These are phyloP conservation scores for Zeus faber DNA, from an alignment of 2,113 vertebrate genomes.

Conservation along the genomic window DNA sequence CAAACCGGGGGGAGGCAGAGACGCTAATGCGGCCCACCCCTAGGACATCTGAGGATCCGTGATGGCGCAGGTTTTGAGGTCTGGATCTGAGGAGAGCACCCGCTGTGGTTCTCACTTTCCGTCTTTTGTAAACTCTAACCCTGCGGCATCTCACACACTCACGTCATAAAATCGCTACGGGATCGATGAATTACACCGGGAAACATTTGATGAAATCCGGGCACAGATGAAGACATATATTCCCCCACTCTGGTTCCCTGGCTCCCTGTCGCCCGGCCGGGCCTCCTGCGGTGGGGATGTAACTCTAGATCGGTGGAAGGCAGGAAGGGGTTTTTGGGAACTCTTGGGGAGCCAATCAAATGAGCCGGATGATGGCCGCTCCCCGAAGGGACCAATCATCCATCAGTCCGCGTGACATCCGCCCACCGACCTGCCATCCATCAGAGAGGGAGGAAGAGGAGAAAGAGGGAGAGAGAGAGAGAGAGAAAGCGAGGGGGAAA, in stretches of 20 bases:
- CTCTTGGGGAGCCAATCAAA: conserved; percentile 1
- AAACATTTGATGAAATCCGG: neutral
- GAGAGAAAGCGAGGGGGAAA: neutral
- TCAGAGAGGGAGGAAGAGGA: neutral
- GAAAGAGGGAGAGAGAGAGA: conserved; percentile 5
- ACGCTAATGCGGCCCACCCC: too few species aligned
- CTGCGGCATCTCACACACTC: too few species aligned
- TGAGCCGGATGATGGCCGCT: conserved; percentile 18
- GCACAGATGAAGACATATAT: too few species aligned
- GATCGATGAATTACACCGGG: neutral
- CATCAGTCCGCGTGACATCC: neutral
- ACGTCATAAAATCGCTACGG: neutral
- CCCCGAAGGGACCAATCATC: neutral
- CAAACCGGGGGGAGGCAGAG: too few species aligned
- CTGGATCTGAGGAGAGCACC: too few species aligned
- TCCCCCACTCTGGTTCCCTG: neutral
- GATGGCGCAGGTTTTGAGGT: too few species aligned
- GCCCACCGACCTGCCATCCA: neutral
- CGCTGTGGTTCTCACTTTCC: too few species aligned
- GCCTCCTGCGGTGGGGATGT: neutral
- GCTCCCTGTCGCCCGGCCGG: conserved; percentile 1
- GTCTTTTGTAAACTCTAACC: too few species aligned
- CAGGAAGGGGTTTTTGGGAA: neutral
- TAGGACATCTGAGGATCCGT: too few species aligned
- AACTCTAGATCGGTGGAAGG: neutral